phyloP scores from a whole-genome alignment of 2,797 vertebrate genomes.

The Clarias pachynema region DNA sequence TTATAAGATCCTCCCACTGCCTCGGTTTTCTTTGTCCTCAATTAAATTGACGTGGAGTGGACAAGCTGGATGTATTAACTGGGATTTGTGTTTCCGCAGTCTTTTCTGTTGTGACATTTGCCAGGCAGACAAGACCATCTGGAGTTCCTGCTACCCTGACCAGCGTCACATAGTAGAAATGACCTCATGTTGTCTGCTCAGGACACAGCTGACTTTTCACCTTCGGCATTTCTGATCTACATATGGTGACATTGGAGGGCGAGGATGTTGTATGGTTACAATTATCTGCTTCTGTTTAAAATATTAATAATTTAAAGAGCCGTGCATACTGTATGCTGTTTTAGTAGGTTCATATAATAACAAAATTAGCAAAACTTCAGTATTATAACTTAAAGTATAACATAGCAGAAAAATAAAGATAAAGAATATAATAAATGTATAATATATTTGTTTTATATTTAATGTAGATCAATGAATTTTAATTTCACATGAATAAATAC shows the following conservation, averaged over 20 bases:
- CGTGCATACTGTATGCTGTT: background rate
- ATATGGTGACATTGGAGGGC: background rate
- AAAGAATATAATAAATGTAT: background rate
- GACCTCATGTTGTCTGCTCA: constrained; percentile 1
- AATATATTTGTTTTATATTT: background rate
- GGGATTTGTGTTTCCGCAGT: constrained; percentile 1
- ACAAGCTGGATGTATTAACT: background rate
- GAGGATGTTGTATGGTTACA: background rate
- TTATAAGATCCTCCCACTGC: background rate
- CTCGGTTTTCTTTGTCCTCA: background rate
- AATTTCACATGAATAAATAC: background rate
- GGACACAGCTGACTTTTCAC: constrained; percentile 9
- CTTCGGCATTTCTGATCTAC: background rate
- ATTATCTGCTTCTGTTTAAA: background rate
- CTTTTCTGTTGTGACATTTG: constrained; percentile 14
- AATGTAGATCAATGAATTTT: background rate
- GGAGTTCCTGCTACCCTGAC: constrained; percentile 9
- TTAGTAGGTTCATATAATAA: background rate
- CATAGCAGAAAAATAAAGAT: background rate
- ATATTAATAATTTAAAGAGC: background rate
- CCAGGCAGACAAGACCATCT: constrained; percentile 15
- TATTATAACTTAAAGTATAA: background rate
- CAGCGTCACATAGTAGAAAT: background rate
- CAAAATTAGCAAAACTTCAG: background rate
- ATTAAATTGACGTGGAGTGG: background rate